Evolutionary conservation across 2,113 vertebrate genomes (phyloP).

Genomic region (Poeciliopsis turrubarensis): DNA sequence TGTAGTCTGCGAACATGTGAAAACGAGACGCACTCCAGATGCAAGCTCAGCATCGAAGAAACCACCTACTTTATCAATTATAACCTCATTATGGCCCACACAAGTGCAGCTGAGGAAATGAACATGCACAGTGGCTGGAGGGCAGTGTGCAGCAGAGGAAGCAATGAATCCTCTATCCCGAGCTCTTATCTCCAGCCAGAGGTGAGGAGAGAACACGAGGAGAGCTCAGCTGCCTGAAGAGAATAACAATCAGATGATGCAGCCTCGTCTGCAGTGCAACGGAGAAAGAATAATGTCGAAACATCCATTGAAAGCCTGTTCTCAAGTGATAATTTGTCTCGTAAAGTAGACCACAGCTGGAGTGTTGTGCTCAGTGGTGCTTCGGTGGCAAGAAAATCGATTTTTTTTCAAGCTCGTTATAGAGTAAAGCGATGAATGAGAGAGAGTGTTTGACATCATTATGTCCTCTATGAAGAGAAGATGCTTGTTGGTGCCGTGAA

Average conservation of each 20-base stretch:
- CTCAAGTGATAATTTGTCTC: constrained; percentile 40
- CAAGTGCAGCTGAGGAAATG: background rate
- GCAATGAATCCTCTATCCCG: constrained; percentile 38
- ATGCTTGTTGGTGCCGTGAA: background rate
- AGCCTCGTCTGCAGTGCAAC: constrained; percentile 18
- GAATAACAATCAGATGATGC: constrained; percentile 59
- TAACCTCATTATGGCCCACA: background rate
- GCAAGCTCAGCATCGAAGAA: background rate
- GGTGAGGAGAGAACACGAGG: constrained; percentile 33
- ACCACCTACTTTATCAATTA: background rate
- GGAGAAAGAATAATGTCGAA: constrained; percentile 13
- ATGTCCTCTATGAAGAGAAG: background rate
- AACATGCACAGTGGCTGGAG: background rate
- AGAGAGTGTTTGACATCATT: constrained; percentile 12
- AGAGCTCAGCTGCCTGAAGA: constrained; percentile 36
- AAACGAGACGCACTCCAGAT: background rate
- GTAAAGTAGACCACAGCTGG: constrained; percentile 25
- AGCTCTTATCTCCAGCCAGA: constrained; percentile 37
- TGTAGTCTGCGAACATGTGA: too few species aligned
- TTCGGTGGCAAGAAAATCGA: constrained; percentile 26
- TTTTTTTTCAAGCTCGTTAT: constrained; percentile 29
- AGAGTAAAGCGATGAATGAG: constrained; percentile 13
- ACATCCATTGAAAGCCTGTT: background rate
- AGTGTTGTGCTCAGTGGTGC: constrained; percentile 7
- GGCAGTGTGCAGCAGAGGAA: constrained; percentile 19